These are phyloP conservation scores for Neodiprion pinetum DNA, from an alignment of 1,140 invertebrate species.

Conservation along the genomic window DNA sequence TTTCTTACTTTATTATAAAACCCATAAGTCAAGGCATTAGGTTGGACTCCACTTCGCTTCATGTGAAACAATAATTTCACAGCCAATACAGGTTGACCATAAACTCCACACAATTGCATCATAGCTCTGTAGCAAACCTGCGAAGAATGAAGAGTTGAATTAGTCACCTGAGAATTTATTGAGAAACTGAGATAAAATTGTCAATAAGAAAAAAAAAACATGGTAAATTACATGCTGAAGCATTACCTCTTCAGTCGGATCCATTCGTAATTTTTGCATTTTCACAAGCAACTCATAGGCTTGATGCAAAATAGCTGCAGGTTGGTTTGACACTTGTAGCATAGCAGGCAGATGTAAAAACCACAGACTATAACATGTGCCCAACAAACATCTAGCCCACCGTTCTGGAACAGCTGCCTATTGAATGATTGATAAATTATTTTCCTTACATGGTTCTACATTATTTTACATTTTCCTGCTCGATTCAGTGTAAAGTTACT, in stretches of 20 bases:
- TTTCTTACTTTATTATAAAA: constrained; percentile 62
- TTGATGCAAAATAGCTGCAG: constrained; percentile 78
- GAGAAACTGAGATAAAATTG: constrained; percentile 18
- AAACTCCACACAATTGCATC: constrained; percentile 97
- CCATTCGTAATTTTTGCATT: constrained; percentile 78
- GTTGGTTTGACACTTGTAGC: constrained; percentile 67
- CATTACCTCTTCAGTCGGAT: constrained; percentile 87
- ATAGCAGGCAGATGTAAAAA: constrained; percentile 83
- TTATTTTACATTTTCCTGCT: not conserved
- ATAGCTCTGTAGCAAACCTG: constrained; percentile 96
- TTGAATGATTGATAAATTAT: not conserved
- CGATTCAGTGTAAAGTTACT: constrained; percentile 23
- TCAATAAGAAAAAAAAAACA: constrained; percentile 15
- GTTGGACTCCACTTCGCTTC: constrained; percentile 92
- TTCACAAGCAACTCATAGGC: constrained; percentile 88
- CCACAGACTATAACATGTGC: constrained; percentile 94
- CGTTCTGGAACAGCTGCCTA: constrained; percentile 71
- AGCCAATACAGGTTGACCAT: constrained; percentile 92
- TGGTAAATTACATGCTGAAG: constrained; percentile 9
- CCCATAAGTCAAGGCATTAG: constrained; percentile 98
- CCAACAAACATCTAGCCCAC: constrained; percentile 91
- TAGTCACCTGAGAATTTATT: constrained; percentile 1
- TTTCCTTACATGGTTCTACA: not conserved
- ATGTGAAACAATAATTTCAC: constrained; percentile 95
- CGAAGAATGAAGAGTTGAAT: constrained; percentile 24